Evolutionary conservation across 2,113 vertebrate species (phyloP).

Genomic region (Prionailurus bengalensis): DNA sequence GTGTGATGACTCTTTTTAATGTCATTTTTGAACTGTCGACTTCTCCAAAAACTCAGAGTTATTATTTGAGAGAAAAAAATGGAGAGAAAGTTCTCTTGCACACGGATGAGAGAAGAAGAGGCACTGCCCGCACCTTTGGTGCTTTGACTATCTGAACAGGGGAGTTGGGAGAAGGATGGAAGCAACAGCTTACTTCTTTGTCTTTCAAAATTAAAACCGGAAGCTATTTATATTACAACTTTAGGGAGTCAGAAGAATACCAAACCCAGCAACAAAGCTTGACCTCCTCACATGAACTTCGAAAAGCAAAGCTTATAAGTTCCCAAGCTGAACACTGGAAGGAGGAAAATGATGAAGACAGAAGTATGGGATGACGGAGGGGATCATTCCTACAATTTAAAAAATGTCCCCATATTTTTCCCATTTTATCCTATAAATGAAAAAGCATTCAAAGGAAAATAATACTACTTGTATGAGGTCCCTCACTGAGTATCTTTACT

Average conservation of each 20-base stretch:
- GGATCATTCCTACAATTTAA: background rate
- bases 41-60: background rate
- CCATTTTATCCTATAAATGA: background rate
- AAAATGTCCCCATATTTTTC: background rate
- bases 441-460: background rate
- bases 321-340: slow-evolving; percentile 26
- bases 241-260: background rate
- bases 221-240: background rate
- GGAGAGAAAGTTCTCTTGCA: background rate
- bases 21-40: background rate
- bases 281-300: background rate
- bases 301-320: slow-evolving; percentile 32
- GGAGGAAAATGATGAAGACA: slow-evolving; percentile 20
- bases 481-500: background rate
- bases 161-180: background rate
- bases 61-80: background rate
- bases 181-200: background rate
- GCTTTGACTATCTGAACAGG: background rate
- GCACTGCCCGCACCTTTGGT: fast-evolving
- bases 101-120: background rate
- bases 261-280: background rate
- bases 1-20: background rate
- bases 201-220: background rate
- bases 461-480: background rate
- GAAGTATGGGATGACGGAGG: background rate